Conservation (phyloP, 2,797 vertebrate species). For the Babyrousa celebensis region DNA sequence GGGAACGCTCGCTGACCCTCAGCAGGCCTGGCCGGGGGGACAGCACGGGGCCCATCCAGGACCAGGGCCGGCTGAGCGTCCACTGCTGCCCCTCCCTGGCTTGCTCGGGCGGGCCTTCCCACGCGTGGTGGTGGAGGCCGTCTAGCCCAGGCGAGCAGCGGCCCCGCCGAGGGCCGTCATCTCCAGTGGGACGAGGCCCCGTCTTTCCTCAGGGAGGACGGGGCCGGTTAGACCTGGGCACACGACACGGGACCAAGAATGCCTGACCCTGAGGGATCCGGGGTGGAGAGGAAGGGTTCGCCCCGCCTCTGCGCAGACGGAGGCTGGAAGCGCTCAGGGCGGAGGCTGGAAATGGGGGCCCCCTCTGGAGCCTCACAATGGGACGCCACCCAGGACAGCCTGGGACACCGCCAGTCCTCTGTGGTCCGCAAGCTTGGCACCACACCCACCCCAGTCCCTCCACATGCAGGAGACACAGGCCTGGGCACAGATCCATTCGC, state of each 20-base stretch:
- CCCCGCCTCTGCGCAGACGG: not conserved
- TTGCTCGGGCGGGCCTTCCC: not conserved
- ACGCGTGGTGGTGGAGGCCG: not conserved
- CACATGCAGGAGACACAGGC: not conserved
- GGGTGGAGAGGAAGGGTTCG: not conserved
- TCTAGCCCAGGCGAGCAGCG: not conserved
- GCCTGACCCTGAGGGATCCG: not conserved
- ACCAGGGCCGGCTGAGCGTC: not conserved
- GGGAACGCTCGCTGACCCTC: too few species aligned
- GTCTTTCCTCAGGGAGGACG: not conserved
- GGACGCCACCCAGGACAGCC: not conserved
- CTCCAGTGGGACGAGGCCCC: not conserved
- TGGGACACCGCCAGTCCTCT: not conserved
- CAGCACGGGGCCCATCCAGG: rapidly evolving
- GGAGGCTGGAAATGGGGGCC: too few species aligned
- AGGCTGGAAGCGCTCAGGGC: not conserved
- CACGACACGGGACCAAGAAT: not conserved
- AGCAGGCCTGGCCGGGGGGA: not conserved
- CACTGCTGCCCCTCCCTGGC: not conserved
- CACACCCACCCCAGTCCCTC: not conserved
- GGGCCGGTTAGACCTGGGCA: not conserved
- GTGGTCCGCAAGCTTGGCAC: not conserved
- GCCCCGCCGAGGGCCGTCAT: not conserved
- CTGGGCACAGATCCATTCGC: not conserved
- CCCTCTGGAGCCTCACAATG: not conserved